Evolutionary conservation across 2,888 invertebrate genomes (phyloP).

Genomic region (Caenorhabditis japonica): DNA sequence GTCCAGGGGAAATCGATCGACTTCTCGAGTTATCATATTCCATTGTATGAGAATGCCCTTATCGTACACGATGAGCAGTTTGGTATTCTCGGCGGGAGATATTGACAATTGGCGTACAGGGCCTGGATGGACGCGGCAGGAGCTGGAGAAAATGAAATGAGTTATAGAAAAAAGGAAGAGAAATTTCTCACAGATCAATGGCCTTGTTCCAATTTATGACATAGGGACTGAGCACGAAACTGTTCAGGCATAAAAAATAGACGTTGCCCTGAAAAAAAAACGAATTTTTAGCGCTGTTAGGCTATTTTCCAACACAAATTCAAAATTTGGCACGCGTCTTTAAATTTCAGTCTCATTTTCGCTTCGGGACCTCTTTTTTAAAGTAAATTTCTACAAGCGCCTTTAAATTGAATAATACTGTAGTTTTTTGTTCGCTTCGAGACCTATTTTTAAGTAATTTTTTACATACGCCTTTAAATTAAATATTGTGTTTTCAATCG

Average conservation of each 20-base stretch:
- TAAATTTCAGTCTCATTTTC: too few relatives aligned
- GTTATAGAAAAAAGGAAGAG: slow-evolving; percentile 1
- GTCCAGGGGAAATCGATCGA: slow-evolving; percentile 81
- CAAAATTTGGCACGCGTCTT: too few relatives aligned
- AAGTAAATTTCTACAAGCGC: too few relatives aligned
- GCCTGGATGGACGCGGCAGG: slow-evolving; percentile 91
- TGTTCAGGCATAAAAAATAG: slow-evolving; percentile 95
- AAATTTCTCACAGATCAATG: slow-evolving; percentile 88
- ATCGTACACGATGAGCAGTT: slow-evolving; percentile 92
- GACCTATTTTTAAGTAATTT: too few relatives aligned
- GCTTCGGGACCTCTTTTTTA: too few relatives aligned
- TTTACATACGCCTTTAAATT: too few relatives aligned
- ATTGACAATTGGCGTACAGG: slow-evolving; percentile 95
- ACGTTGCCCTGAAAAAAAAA: slow-evolving; percentile 86
- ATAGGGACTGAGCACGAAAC: slow-evolving; percentile 95
- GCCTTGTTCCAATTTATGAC: slow-evolving; percentile 99
- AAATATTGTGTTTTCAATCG: too few relatives aligned
- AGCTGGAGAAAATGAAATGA: slow-evolving; percentile 55
- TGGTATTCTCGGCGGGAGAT: slow-evolving; percentile 87
- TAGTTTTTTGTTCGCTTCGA: too few relatives aligned
- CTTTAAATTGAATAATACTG: too few relatives aligned
- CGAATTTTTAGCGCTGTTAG: too few relatives aligned
- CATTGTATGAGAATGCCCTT: slow-evolving; percentile 93
- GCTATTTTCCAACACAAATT: too few relatives aligned
- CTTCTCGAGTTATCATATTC: slow-evolving; percentile 90